Evolutionary conservation across 2,888 invertebrate genomes (phyloP), one percentile per base, ranked within the genome.

Genomic region (Unio pictorum): DNA sequence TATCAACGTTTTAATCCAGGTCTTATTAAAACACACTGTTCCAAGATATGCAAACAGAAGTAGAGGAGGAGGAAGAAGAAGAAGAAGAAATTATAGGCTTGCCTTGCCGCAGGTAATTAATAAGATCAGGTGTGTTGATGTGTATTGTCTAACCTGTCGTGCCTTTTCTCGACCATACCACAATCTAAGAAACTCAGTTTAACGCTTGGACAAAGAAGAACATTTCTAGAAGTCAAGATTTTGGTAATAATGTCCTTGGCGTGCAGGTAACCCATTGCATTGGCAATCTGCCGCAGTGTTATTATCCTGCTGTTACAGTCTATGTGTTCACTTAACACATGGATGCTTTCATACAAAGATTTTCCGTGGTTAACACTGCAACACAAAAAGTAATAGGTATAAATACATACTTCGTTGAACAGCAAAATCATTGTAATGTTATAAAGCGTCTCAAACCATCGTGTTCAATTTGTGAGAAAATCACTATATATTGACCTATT

Each of bases 231-330:
- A 74, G 87, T 90, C 61, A 91, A 84, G 63, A 87, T 87, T 23
- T 86, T 82, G 66, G 91, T 87, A 26, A 90, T 84, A 66, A 91
- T 89, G 26, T 88, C 90, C 72, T 89, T 90, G 67, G 90, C 91
- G 79, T 91, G 91, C 11, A 91, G 84, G 78, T 91, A 91, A n/a
- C 91, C 90, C 88, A 91, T 89, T 20, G 87, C 89, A 71, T 89
- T 89, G 23, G 89, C 86, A 28, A 91, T 84, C 78, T 88, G 90
- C 45, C 88, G 75, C 26, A 88, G 85, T 17, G 90, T 87, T 68
- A 81, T 84, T 8, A 90, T 81, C 64, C 87, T 86, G 17, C 83
- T 82, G 65, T 84, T 82, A 61, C 86, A 80, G 5, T 85, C 80
- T 64, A 89, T 76, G 60, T 83, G 83, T 64, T 88, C 86, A 28